Percentiles rank a stretch among this genome's conserved stretches.
These are phyloP conservation scores for Vultur gryphus DNA, from an alignment of 2,797 vertebrate genomes.

Conservation along the genomic window DNA sequence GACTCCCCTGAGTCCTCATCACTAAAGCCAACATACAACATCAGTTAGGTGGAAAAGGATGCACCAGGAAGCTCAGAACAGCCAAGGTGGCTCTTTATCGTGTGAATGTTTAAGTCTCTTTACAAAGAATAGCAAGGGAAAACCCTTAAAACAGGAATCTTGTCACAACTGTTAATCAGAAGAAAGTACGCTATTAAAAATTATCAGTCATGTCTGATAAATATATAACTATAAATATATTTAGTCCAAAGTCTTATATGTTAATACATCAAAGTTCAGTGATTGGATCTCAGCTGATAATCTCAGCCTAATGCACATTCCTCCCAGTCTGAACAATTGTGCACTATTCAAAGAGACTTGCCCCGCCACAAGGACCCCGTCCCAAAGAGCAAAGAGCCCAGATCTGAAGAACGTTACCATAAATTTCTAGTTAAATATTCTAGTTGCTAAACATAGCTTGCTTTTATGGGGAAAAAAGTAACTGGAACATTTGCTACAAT, in stretches of 20 bases:
- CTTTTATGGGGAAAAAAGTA: not conserved
- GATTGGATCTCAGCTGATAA: not conserved
- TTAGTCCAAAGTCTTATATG: not conserved
- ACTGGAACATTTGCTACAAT: not conserved
- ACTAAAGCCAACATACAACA: constrained; percentile 74
- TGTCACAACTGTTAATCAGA: not conserved
- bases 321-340: not conserved
- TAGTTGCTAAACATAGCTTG: not conserved
- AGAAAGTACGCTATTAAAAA: not conserved
- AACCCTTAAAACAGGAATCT: not conserved
- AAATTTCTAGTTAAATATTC: not conserved
- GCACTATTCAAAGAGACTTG: not conserved
- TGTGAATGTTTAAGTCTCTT: not conserved
- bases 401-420: not conserved
- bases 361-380: not conserved
- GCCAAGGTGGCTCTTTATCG: not conserved
- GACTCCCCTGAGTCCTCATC: constrained; percentile 98
- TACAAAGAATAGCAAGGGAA: not conserved
- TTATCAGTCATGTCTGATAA: not conserved
- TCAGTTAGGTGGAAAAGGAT: not conserved
- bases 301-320: not conserved
- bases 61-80: not conserved
- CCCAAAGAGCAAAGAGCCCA: not conserved
- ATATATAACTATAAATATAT: no score
- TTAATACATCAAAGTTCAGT: not conserved